Conservation (phyloP, 2,888 invertebrate genomes). For the Subacronicta megacephala region DNA sequence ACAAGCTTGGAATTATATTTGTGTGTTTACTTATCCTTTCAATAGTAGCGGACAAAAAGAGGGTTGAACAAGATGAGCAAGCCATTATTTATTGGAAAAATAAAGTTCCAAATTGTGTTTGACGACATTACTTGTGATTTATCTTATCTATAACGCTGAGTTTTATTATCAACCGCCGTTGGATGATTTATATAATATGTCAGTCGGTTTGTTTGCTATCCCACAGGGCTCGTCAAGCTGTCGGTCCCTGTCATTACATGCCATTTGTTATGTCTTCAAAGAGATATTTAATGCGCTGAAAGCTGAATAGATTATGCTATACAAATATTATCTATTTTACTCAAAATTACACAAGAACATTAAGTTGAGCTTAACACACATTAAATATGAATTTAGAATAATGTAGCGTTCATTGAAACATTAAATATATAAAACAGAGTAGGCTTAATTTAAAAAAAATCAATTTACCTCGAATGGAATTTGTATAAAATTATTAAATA, state of each 20-base stretch:
- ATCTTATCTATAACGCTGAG: not conserved
- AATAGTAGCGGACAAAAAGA: no score
- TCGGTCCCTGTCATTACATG: constrained; percentile 38
- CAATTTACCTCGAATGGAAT: constrained; percentile 37
- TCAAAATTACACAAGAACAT: constrained; percentile 18
- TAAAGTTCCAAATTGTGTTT: not conserved
- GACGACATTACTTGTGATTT: constrained; percentile 8
- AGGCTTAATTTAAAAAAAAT: constrained; percentile 17
- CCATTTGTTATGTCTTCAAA: constrained; percentile 21
- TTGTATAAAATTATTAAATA: constrained; percentile 49
- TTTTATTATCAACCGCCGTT: constrained; percentile 2
- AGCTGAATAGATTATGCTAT: constrained; percentile 21
- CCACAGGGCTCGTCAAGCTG: constrained; percentile 22
- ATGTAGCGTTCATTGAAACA: constrained; percentile 30
- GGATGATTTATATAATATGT: constrained; percentile 28
- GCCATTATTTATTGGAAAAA: not conserved
- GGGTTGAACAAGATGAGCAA: no score
- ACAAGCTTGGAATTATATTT: constrained; percentile 18
- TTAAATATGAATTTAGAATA: constrained; percentile 22
- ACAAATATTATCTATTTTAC: constrained; percentile 7
- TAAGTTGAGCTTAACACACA: constrained; percentile 14
- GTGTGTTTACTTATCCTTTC: constrained; percentile 15
- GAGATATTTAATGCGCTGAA: constrained; percentile 12
- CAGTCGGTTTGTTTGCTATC: constrained; percentile 11
- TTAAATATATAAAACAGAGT: constrained; percentile 35